Evolutionary conservation across 2,797 vertebrate species (phyloP).

Genomic region (Sphenopsis melanotis): DNA sequence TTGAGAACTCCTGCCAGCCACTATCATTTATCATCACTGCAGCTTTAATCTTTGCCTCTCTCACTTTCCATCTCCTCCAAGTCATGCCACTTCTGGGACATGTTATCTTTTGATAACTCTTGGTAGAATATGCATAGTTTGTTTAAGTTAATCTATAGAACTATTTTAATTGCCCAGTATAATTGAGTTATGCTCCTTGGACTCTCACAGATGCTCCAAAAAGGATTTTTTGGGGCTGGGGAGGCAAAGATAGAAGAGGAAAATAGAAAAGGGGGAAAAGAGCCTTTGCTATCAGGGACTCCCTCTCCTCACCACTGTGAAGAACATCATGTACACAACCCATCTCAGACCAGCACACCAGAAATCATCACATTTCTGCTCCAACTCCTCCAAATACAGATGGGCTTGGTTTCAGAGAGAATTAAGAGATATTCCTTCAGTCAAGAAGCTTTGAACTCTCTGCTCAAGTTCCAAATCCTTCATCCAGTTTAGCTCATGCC

Average conservation of each 20-base stretch:
- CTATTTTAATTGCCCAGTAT: not conserved
- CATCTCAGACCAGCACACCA: not conserved
- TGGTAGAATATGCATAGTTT: not conserved
- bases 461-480: not conserved
- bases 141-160: not conserved
- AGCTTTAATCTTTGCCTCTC: not conserved
- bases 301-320: not conserved
- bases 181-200: not conserved
- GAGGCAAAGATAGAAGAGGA: not conserved
- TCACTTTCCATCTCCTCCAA: not conserved
- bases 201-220: not conserved
- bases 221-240: fast-evolving
- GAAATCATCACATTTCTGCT: not conserved
- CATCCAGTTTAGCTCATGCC: not conserved
- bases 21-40: not conserved
- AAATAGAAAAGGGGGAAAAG: not conserved
- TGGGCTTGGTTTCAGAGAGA: not conserved
- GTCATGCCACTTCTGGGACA: not conserved
- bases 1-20: not conserved
- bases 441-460: not conserved
- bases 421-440: not conserved
- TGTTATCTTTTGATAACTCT: not conserved
- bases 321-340: not conserved
- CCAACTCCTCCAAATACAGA: not conserved
- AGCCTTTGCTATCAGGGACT: not conserved